These are phyloP conservation scores for Merluccius polli DNA, from an alignment of 2,797 vertebrate genomes.

Conservation along the genomic window DNA sequence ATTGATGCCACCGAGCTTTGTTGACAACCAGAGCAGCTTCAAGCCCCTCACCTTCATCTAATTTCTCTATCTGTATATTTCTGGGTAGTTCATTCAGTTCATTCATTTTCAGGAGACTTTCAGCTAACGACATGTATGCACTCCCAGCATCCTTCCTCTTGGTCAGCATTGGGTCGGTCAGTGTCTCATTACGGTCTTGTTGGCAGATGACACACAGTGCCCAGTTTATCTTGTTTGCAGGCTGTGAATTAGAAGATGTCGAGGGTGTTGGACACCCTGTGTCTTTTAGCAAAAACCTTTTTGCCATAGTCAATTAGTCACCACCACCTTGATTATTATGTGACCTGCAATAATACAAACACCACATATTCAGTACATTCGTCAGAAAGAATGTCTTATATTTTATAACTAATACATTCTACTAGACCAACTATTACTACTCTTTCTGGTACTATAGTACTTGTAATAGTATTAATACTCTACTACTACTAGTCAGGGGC, in stretches of 20 bases:
- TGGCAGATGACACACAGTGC: conserved; percentile 10
- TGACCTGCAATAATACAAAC: conserved; percentile 15
- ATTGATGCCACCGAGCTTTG: conserved; percentile 9
- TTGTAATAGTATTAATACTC: conserved; percentile 12
- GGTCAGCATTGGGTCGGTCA: conserved; percentile 2
- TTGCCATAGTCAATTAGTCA: conserved; percentile 12
- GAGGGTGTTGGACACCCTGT: conserved; percentile 14
- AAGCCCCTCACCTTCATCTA: conserved; percentile 6
- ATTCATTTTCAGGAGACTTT: conserved; percentile 8
- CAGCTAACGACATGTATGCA: conserved; percentile 5
- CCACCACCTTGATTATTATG: conserved; percentile 12
- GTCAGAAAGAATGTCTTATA: conserved; percentile 11
- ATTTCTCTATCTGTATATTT: conserved; percentile 4
- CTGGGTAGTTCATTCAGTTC: conserved; percentile 7
- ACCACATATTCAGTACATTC: conserved; percentile 2
- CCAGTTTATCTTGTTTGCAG: conserved; percentile 5
- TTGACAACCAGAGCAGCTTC: conserved; percentile 13
- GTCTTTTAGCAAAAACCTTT: conserved; percentile 12
- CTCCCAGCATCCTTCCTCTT: conserved; percentile 5
- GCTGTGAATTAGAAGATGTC: conserved; percentile 5
- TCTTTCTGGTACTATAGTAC: conserved; percentile 12
- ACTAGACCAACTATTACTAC: conserved; percentile 15
- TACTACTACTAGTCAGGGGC: not conserved
- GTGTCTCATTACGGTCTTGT: conserved; percentile 8
- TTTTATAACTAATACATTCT: conserved; percentile 12